Evolutionary conservation across 2,797 vertebrate species (phyloP), one percentile per base, ranked within the genome.

Genomic region (Podargus strigoides): DNA sequence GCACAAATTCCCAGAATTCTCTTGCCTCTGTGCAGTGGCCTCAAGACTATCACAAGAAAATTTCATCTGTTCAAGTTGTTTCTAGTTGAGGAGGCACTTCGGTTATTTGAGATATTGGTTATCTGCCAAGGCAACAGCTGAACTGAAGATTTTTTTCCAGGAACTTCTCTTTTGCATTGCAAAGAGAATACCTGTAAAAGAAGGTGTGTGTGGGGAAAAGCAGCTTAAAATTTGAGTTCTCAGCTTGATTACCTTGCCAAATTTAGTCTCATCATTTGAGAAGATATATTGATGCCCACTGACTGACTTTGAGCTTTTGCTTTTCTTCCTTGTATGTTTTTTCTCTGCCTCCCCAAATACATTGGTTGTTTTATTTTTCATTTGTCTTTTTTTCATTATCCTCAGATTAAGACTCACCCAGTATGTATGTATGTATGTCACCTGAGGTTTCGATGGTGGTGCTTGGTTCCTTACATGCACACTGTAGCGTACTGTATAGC

Each of bases 181-280:
- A 30, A 13, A 77, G 23, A 62, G 27, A 70, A n/a, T 32, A 74
- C 12, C 6, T 22, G 4, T 77, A 42, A 66, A 73, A 68, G 28
- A 56, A 44, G 30, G 1, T 6, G 6, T 21, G 1, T 6, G 6
- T 21, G 5, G 28, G 19, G 30, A 12, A 37, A 22, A 4, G 22
- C 58, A 60, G 17, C 8, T 46, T 79, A 73, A 44, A 80, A 67
- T 53, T 70, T 32, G 34, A 80, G 23, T 63, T 75, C 27, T 62
- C 14, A 76, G 34, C 10, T 30, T 69, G 32, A 28, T 80, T 74
- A 15, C 5, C 1, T 63, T 80, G 21, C 47, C 26, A 58, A 84
- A 55, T 58, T 74, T 53, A 34, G 16, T 67, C 7, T 84, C 22
- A 7, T 12, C 4, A 1, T 74, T 78, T 84, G 60, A 74, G 64